Percentiles rank a stretch among this genome's conserved stretches.
Conservation (phyloP, 2,888 invertebrate species). For the Flexamia atlantica region DNA sequence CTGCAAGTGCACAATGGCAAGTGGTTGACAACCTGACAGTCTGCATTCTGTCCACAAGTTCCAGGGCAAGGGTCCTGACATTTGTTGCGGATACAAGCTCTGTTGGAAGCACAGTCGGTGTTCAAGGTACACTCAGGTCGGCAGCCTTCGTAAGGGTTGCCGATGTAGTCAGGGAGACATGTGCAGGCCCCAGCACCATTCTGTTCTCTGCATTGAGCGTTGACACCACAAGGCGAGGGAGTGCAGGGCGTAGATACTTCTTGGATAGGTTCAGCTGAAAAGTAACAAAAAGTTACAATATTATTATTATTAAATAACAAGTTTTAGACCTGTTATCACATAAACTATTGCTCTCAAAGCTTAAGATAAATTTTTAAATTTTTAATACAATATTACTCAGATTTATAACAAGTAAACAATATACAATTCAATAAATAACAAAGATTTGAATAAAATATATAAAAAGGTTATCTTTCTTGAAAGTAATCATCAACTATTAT, state of each 20-base stretch:
- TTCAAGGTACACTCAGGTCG: constrained; percentile 87
- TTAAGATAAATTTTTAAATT: constrained; percentile 40
- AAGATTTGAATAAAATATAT: too few species aligned
- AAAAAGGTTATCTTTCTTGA: too few species aligned
- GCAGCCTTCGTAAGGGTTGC: constrained; percentile 88
- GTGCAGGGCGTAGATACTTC: constrained; percentile 81
- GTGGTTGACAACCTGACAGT: constrained; percentile 91
- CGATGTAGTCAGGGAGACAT: constrained; percentile 83
- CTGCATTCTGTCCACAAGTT: constrained; percentile 89
- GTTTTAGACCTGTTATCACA: not conserved
- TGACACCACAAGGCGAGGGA: constrained; percentile 87
- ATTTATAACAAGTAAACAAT: too few species aligned
- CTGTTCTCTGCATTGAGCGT: constrained; percentile 84
- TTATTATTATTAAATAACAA: constrained; percentile 22
- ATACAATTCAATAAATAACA: too few species aligned
- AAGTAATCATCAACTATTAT: too few species aligned
- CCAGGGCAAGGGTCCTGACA: constrained; percentile 93
- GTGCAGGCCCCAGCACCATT: constrained; percentile 85
- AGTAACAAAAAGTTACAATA: constrained; percentile 66
- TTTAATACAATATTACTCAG: constrained; percentile 3
- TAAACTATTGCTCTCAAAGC: not conserved
- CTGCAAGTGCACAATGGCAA: constrained; percentile 79
- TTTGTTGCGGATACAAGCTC: constrained; percentile 84
- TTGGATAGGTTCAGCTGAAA: constrained; percentile 69
- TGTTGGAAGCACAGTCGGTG: constrained; percentile 82